Base-by-base conservation (phyloP, 2,113 vertebrate species). In the Sphaerodactylus townsendi region DNA sequence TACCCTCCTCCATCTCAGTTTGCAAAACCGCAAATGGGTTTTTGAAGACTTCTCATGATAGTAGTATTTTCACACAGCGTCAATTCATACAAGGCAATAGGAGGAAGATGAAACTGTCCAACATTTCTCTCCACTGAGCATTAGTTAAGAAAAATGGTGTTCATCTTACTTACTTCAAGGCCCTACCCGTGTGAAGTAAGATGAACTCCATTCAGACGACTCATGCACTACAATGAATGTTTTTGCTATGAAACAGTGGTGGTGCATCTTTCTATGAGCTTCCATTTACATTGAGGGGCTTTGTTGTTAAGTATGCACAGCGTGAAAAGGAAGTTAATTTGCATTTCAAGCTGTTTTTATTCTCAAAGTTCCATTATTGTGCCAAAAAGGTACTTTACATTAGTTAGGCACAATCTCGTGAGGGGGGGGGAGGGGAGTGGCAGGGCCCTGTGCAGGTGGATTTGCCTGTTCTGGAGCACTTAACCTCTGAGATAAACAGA, bases 271-370 rank as follows among this genome's bases (percentile, higher is more conserved):
- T 23, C 21, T 37, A 13, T 65, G 56, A 33, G 30, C 39, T 39
- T 74, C 72, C 53, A 9, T 64, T 44, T 73, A 64, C 33, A 33
- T 19, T 37, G 14, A 48, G 41, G 56, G 41, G 14, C 14, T 74
- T 74, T 75, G 7, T 70, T 81, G 33, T 48, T 82, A 82, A 82
- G 48, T 65, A 74, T 56, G 53, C 53, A 41, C 79, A 81, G 48
- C 35, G 17, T 72, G 68, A 81, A 82, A 74, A 74, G 70, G 23
- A 50, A 30, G 28, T 59, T 82, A 64, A 74, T 74, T 48, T 62
- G 69, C 53, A 17, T 64, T 37, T 65, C 81, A 74, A 74, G 41
- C 56, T 74, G 56, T 13, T 82, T 74, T 74, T 37, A 65, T 30
- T 74, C 37, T 81, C 79, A 5, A 73, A 11, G 41, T 81, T 71